phyloP scores from a whole-genome alignment of 2,113 vertebrate genomes.

The Seriola dumerili region DNA sequence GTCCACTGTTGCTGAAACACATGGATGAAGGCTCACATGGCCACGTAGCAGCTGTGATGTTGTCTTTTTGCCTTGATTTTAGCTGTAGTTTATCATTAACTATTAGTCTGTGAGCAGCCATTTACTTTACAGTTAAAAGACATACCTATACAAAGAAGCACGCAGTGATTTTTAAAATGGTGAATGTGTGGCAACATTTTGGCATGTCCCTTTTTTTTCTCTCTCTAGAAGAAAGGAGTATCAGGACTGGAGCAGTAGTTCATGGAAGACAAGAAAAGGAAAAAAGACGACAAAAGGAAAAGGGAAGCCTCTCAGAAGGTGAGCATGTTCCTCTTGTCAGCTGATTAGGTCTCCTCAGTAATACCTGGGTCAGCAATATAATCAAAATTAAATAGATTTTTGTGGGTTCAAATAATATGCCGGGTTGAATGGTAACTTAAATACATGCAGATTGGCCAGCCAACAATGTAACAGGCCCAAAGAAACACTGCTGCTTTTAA shows the following conservation, averaged over 20 bases:
- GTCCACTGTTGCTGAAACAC: constrained; percentile 13
- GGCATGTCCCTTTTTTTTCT: neutral
- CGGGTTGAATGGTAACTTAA: neutral
- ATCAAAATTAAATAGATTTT: neutral
- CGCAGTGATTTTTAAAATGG: neutral
- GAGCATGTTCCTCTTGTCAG: constrained; percentile 20
- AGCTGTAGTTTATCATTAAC: neutral
- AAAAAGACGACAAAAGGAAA: constrained; percentile 99
- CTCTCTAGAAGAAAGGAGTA: constrained; percentile 89
- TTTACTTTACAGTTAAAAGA: neutral
- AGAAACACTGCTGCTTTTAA: neutral
- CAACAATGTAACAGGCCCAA: neutral
- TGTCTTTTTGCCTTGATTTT: neutral
- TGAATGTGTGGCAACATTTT: constrained; percentile 7
- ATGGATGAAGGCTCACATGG: constrained; percentile 17
- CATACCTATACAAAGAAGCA: neutral
- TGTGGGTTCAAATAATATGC: neutral
- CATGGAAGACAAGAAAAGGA: constrained; percentile 99
- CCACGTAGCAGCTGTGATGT: neutral
- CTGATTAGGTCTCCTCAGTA: neutral
- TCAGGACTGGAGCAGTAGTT: constrained; percentile 99
- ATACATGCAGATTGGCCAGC: neutral
- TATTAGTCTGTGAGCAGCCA: neutral
- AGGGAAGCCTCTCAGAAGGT: constrained; percentile 99
- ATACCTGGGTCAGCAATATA: neutral